These are phyloP conservation scores for Ianthella basta DNA, from an alignment of 37 sponge, comb jelly and placozoan species.

Conservation along the genomic window DNA sequence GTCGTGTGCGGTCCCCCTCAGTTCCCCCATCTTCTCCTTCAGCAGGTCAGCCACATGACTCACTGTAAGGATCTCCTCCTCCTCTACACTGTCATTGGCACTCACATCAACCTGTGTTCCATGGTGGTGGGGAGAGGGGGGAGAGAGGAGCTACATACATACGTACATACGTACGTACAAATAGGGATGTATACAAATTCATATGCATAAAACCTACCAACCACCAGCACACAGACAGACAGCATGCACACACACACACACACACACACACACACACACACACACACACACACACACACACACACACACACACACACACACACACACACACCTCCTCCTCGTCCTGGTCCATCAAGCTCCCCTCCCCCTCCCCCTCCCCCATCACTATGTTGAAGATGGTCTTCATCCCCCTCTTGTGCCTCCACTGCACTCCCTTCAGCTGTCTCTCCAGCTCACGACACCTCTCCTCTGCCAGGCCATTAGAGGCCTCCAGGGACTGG, in stretches of 20 bases:
- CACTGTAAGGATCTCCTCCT: slow-evolving; percentile 14
- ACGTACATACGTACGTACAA: too few species aligned
- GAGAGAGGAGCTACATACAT: too few species aligned
- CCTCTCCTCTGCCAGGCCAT: background rate
- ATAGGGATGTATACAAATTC: too few species aligned
- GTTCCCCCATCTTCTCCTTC: background rate
- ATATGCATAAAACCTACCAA: too few species aligned
- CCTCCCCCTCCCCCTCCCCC: slow-evolving; percentile 6
- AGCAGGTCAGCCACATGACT: slow-evolving; percentile 1
- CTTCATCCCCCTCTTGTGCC: slow-evolving; percentile 8
- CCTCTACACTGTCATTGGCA: slow-evolving; percentile 15
- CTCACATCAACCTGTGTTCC: background rate
- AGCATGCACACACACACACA: too few species aligned
- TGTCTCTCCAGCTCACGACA: background rate
- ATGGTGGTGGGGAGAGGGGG: too few species aligned
- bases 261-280: too few species aligned
- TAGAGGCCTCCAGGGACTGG: background rate
- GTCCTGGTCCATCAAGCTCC: background rate
- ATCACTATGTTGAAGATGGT: background rate
- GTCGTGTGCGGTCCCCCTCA: background rate
- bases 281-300: too few species aligned
- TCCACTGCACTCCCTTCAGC: background rate
- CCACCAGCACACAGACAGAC: too few species aligned
- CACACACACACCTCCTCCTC: background rate
- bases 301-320: too few species aligned